A percentile compares a stretch with the other conserved stretches of the same genome.
Conservation (phyloP, 2,888 invertebrate genomes). For the Nephrotoma appendiculata region DNA sequence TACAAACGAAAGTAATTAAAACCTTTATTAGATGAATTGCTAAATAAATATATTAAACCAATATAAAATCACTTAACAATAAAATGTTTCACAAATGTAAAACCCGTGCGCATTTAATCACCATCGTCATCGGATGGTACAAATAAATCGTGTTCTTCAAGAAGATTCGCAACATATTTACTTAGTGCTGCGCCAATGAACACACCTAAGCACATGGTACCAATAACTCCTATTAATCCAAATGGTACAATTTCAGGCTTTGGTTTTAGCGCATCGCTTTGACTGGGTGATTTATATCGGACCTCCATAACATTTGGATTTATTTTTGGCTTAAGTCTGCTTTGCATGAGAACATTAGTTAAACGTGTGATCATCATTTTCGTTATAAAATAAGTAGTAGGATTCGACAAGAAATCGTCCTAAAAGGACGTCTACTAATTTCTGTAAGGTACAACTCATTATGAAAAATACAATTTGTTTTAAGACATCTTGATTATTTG, state of each 20-base stretch:
- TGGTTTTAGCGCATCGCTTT: slow-evolving; percentile 26
- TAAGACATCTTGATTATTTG: too few relatives aligned
- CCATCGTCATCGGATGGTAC: slow-evolving; percentile 94
- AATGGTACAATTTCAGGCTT: slow-evolving; percentile 12
- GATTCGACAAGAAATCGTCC: too few relatives aligned
- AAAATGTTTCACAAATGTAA: neutral
- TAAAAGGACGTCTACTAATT: too few relatives aligned
- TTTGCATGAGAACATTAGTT: neutral
- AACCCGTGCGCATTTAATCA: slow-evolving; percentile 35
- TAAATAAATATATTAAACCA: neutral
- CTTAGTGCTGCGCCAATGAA: slow-evolving; percentile 83
- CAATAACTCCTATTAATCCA: slow-evolving; percentile 23
- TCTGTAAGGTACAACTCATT: too few relatives aligned
- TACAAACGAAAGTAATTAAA: neutral
- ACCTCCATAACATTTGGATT: neutral
- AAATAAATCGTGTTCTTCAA: slow-evolving; percentile 95
- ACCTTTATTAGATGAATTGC: neutral
- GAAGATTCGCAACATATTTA: slow-evolving; percentile 84
- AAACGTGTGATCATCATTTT: neutral
- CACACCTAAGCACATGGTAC: slow-evolving; percentile 39
- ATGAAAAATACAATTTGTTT: too few relatives aligned
- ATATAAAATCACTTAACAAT: neutral
- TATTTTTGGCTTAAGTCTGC: neutral
- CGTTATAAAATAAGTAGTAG: neutral
- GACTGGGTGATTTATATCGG: slow-evolving; percentile 21